Evolutionary conservation across 2,888 invertebrate species (phyloP).

Genomic region (Tortrix viridana): DNA sequence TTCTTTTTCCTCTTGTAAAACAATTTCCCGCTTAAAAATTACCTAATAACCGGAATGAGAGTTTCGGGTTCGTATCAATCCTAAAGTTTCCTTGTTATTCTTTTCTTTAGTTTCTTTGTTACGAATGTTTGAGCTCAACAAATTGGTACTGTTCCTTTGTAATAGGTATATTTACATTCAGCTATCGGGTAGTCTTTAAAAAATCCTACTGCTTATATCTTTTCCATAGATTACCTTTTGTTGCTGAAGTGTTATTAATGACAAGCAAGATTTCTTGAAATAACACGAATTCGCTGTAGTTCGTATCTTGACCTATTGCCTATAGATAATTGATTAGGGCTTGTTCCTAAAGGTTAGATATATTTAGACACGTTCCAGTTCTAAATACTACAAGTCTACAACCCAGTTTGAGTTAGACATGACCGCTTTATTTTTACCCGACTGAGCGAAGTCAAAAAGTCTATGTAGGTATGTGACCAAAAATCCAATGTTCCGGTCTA

Average conservation of each 20-base stretch:
- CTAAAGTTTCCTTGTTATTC: constrained; percentile 26
- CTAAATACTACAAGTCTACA: background rate
- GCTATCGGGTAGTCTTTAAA: too few relatives aligned
- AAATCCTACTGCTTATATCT: too few relatives aligned
- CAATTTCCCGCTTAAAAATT: constrained; percentile 6
- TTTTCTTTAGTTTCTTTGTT: constrained; percentile 10
- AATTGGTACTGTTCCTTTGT: background rate
- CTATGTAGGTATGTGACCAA: too few relatives aligned
- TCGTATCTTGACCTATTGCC: constrained; percentile 10
- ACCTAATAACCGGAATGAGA: constrained; percentile 1
- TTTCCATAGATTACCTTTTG: too few relatives aligned
- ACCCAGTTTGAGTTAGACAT: too few relatives aligned
- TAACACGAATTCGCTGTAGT: constrained; percentile 3
- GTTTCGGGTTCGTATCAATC: constrained; percentile 7
- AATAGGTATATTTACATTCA: too few relatives aligned
- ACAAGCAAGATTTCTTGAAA: constrained; percentile 7
- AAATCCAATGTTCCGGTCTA: too few relatives aligned
- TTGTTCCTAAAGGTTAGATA: constrained; percentile 20
- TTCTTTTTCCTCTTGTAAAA: constrained; percentile 19
- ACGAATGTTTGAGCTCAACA: constrained; percentile 2
- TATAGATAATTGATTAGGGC: background rate
- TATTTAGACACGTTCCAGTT: constrained; percentile 2
- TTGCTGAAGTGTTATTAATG: background rate
- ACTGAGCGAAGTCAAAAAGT: too few relatives aligned
- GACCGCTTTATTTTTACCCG: too few relatives aligned